These are phyloP conservation scores for Enteromius argenteus DNA, from an alignment of 2,797 vertebrate genomes.

Conservation along the genomic window DNA sequence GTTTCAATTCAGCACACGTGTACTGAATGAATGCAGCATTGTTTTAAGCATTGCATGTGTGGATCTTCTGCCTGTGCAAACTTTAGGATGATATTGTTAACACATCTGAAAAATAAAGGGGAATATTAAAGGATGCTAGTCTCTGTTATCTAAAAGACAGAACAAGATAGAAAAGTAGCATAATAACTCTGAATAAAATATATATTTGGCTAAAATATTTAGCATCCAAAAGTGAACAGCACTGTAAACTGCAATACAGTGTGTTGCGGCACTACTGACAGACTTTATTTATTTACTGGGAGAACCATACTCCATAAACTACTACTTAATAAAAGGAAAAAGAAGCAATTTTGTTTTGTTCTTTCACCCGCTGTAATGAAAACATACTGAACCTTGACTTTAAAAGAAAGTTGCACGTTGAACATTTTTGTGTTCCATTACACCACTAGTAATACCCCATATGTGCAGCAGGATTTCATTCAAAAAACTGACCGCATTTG, in stretches of 20 bases:
- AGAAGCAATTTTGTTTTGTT: background rate
- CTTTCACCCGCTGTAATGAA: background rate
- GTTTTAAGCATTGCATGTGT: background rate
- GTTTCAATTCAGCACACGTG: background rate
- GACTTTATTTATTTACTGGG: background rate
- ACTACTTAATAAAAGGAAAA: background rate
- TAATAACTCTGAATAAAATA: background rate
- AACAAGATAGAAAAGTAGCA: background rate
- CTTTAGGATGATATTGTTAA: background rate
- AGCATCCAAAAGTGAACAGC: background rate
- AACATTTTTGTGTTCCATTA: background rate
- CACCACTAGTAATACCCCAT: background rate
- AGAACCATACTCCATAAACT: background rate
- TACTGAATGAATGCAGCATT: background rate
- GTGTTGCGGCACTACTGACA: background rate
- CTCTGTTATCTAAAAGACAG: background rate
- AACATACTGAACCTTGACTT: background rate
- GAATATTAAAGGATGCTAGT: background rate
- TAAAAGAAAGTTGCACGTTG: background rate
- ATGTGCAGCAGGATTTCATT: background rate
- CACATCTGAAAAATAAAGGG: background rate
- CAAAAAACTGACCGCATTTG: background rate
- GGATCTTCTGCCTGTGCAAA: background rate
- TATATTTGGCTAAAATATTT: background rate
- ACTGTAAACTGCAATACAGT: background rate